phyloP scores from a whole-genome alignment of 1,140 invertebrate species.

The Aphis gossypii region DNA sequence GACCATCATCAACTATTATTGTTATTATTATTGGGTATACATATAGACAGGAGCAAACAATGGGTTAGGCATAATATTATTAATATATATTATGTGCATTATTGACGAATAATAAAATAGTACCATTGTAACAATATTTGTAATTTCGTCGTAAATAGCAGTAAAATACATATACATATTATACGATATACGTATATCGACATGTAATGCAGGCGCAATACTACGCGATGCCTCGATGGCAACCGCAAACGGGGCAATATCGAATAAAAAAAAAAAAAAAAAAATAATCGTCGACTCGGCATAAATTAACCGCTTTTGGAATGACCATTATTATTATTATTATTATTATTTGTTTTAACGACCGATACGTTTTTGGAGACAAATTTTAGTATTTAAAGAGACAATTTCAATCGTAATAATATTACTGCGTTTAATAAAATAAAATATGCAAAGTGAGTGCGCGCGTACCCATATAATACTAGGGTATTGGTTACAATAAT shows the following conservation, averaged over 20 bases:
- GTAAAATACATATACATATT: background rate
- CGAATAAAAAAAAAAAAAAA: background rate
- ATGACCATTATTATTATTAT: background rate
- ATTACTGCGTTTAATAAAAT: background rate
- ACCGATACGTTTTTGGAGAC: background rate
- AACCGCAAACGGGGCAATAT: background rate
- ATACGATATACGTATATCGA: background rate
- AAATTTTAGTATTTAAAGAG: background rate
- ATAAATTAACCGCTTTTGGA: background rate
- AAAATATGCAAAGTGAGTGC: background rate
- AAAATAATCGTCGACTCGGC: background rate
- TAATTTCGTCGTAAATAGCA: background rate
- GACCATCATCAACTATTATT: background rate
- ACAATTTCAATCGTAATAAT: background rate
- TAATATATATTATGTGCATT: background rate
- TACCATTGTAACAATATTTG: background rate
- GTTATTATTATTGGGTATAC: background rate
- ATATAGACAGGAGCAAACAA: background rate
- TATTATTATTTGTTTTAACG: background rate
- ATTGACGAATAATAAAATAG: background rate
- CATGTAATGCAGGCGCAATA: background rate
- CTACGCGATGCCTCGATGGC: background rate
- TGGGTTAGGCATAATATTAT: background rate
- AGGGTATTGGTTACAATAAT: background rate
- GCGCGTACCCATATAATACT: background rate